A percentile compares a stretch with the other conserved stretches of the same genome.
These are phyloP conservation scores for Andrena hattorfiana DNA, from an alignment of 2,888 invertebrate genomes.

Conservation along the genomic window DNA sequence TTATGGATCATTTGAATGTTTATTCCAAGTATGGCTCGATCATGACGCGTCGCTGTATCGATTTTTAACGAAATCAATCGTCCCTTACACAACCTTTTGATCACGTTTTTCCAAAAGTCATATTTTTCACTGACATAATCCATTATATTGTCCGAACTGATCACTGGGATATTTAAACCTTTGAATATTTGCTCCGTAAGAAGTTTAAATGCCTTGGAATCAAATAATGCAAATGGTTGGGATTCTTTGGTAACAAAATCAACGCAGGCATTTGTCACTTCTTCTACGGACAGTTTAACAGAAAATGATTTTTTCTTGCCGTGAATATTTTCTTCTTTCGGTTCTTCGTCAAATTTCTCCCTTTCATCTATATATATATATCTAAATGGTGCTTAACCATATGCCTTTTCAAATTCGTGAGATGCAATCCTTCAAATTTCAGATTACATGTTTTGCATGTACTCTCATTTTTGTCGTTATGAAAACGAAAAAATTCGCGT, in stretches of 20 bases:
- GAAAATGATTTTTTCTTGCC: not conserved
- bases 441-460: no score
- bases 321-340: not conserved
- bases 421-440: no score
- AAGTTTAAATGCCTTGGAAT: not conserved
- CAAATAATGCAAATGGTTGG: not conserved
- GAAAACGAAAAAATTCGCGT: no score
- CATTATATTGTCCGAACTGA: not conserved
- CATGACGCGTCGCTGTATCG: not conserved
- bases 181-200: not conserved
- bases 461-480: no score
- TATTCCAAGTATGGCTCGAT: no score
- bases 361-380: not conserved
- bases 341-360: conserved; percentile 3
- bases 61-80: conserved; percentile 9
- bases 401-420: no score
- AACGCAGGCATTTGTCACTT: conserved; percentile 5
- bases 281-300: not conserved
- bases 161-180: not conserved
- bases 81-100: not conserved
- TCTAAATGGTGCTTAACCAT: no score
- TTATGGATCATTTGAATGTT: no score
- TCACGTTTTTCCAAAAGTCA: not conserved
- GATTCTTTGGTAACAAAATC: not conserved
- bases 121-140: conserved; percentile 3